Conservation (phyloP, 2,888 invertebrate genomes). For the Lasioglossum villosulum region DNA sequence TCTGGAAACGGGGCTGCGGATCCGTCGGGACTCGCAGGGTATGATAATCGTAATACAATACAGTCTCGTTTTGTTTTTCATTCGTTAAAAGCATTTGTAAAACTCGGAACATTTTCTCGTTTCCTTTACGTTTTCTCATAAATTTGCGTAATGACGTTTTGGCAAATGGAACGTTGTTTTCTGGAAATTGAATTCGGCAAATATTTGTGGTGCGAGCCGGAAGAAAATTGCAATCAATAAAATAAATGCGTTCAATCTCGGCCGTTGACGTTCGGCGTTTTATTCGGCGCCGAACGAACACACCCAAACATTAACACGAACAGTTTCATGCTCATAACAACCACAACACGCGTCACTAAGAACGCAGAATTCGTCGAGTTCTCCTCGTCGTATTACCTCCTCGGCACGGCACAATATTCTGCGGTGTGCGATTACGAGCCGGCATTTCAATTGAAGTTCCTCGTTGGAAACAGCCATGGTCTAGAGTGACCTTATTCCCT, state of each 20-base stretch:
- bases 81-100: neutral
- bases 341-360: constrained; percentile 29
- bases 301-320: neutral
- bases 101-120: neutral
- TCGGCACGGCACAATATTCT: constrained; percentile 28
- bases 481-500: constrained; percentile 52
- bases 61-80: neutral
- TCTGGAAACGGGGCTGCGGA: neutral
- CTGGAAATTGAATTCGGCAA: neutral
- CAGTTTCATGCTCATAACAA: constrained; percentile 23
- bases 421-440: constrained; percentile 43
- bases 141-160: neutral
- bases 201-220: neutral
- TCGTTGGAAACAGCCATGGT: constrained; percentile 19
- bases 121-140: neutral
- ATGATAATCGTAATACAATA: neutral
- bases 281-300: neutral
- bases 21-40: neutral
- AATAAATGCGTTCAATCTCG: neutral
- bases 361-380: constrained; percentile 41
- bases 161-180: neutral
- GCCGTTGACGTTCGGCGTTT: neutral
- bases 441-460: constrained; percentile 57
- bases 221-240: neutral
- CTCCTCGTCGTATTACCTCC: constrained; percentile 19